Evolutionary conservation across 2,888 invertebrate species (phyloP), one percentile per base, ranked within the genome.

Genomic region (Melolontha melolontha): DNA sequence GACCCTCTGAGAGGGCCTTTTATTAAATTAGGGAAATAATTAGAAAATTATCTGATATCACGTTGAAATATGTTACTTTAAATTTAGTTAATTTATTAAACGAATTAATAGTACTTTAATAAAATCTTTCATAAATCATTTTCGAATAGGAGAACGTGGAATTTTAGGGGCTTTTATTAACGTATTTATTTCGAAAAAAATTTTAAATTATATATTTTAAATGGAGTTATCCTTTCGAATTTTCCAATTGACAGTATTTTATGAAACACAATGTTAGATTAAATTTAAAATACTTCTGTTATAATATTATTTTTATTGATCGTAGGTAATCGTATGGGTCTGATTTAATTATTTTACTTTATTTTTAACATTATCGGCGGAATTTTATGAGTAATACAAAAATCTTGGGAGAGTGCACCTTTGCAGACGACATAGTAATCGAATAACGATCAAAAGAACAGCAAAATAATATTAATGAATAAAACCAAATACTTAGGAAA

Each of bases 1-100:
- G n/a, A n/a, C 12, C 7, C 40, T 14, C 5, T 14, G 39, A 16
- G n/a, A 8, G 2, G 10, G 12, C 34, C 14, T 54, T 54, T 54
- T 54, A 54, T 54, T 54, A 54, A 54, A 54, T 54, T 54, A 54
- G 39, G 12, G 54, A 54, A 54, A 54, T 54, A 54, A 54, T 54
- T 54, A 54, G 40, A 17, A 54, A 54, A 40, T 54, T 34, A 34
- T 54, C 54, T 54, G 40, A 54, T 54, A 54, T 34, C 12, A 8
- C 54, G 11, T 29, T 51, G 54, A 54, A 54, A 54, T 54, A 39
- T 54, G 54, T 54, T 54, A 51, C 51, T 51, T 51, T 51, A 54
- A 16, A 54, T 54, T 40, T 54, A 54, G 34, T 54, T 40, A 54
- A 54, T 54, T 54, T 40, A 54, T 54, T 39, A 54, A 40, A 39